Evolutionary conservation across 2,888 invertebrate species (phyloP), one percentile per base, ranked within the genome.

Genomic region (Clanis bilineata): DNA sequence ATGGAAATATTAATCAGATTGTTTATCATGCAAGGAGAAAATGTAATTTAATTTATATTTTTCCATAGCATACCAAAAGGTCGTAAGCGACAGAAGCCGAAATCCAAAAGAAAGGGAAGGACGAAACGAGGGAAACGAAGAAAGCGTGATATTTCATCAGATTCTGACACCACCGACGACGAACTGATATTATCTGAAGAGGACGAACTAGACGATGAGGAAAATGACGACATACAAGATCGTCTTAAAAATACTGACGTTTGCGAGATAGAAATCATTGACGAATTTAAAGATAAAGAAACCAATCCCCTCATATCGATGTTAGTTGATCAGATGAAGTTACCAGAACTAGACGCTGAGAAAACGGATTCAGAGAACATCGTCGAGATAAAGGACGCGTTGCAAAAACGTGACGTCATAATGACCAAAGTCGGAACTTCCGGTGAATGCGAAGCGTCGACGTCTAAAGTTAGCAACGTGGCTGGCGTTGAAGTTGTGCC

Each of bases 11-110:
- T n/a, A n/a, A n/a, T n/a, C n/a, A n/a, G n/a, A n/a, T n/a, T n/a
- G n/a, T n/a, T n/a, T n/a, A n/a, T n/a, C n/a, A n/a, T n/a, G n/a
- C n/a, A n/a, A n/a, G n/a, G n/a, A n/a, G n/a, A n/a, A n/a, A 25
- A 4, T 25, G 25, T 25, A 25, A 25, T 25, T 25, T 4, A 25
- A 25, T n/a, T n/a, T 10, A 38, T n/a, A 38, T 38, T 38, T 18
- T 41, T 18, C 18, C 41, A 18, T 15, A 15, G 15, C 3, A 41
- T 18, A 41, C 41, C 41, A 36, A 5, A 43, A 23, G 9, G 22
- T n/a, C 12, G 3, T 0, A 64, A 0, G 64, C 61, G 7, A 75
- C 80, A 54, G 80, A 81, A 5, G 77, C 83, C 68, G 70, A 81
- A 3, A 73, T 78, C 3, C 3, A 62, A 6, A 57, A 62, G 0